Base-by-base conservation (phyloP, 1,140 invertebrate genomes). In the Reticulitermes speratus region DNA sequence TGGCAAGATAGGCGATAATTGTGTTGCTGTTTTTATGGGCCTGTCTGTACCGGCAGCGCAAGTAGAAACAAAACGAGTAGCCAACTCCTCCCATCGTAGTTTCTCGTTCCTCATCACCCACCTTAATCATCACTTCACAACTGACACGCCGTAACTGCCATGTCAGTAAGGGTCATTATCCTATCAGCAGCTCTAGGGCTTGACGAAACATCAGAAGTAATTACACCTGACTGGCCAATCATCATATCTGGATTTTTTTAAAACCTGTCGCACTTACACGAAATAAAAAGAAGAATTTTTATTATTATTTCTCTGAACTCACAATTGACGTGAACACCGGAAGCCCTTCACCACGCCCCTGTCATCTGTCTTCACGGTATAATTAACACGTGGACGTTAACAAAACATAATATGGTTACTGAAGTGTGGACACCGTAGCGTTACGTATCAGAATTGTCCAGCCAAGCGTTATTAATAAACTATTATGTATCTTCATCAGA, bases 181-280 rank as follows among this genome's bases (percentile, higher is more conserved):
- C 65, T 75, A 75, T 75, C 65, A 75, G 65, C 25, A 75, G 65
- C 65, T 8, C 65, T 14, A 14, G 65, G 25, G 65, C 65, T 75
- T 75, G 65, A 75, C 65, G 65, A 75, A 75, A 75, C 65, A 16
- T 75, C 65, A 75, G 8, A 75, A 75, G 65, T 75, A 75, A 75
- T 75, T 75, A 75, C 65, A 75, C 65, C 65, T 75, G 65, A 75
- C 65, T 75, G 65, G 65, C 65, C 65, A 75, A 75, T 75, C 65
- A 75, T 75, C 65, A 30, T 75, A 30, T 75, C 65, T 75, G 65
- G 65, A 16, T 75, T 75, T 75, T 75, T 75, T 55, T 75, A 75
- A 75, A 75, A 75, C 65, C n/a, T 75, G 65, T 30, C 65, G 8
- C 65, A 75, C 65, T 75, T 75, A 2, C 7, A n/a, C 65, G n/a